Percentiles rank a stretch among this genome's conserved stretches.
These are phyloP conservation scores for Saiga tatarica DNA, from an alignment of 2,113 vertebrate genomes.

Conservation along the genomic window DNA sequence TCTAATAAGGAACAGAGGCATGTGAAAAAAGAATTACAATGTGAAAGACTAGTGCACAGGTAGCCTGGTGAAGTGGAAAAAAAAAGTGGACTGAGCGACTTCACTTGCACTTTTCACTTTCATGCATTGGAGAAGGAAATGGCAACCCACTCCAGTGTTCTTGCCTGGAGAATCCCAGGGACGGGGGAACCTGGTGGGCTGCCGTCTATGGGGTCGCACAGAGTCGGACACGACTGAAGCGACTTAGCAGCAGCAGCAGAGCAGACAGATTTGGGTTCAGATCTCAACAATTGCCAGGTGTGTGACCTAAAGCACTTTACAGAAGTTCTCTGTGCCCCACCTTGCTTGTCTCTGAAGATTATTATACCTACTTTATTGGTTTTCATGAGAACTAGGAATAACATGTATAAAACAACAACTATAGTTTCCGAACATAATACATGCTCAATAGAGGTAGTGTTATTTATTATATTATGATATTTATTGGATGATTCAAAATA, in stretches of 20 bases:
- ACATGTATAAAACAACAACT: background rate
- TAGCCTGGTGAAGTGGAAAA: background rate
- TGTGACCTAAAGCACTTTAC: background rate
- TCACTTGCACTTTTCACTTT: too few species aligned
- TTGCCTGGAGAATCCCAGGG: too few species aligned
- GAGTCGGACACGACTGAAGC: accelerated
- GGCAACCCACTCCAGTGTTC: too few species aligned
- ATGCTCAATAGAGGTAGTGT: background rate
- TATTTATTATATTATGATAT: background rate
- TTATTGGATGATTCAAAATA: conserved; percentile 1
- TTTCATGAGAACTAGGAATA: background rate
- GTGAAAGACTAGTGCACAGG: background rate
- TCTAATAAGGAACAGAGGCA: background rate
- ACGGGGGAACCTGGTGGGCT: too few species aligned
- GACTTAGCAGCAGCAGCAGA: background rate
- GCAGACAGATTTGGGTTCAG: background rate
- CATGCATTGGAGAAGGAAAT: too few species aligned
- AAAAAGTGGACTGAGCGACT: background rate
- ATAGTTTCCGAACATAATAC: background rate
- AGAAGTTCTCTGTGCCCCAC: background rate
- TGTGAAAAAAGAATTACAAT: conserved; percentile 28
- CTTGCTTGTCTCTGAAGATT: background rate
- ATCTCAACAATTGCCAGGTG: background rate
- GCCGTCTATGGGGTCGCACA: too few species aligned
- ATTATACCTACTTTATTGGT: background rate